Evolutionary conservation across 2,888 invertebrate genomes (phyloP).

Genomic region (Dascillus cervinus): DNA sequence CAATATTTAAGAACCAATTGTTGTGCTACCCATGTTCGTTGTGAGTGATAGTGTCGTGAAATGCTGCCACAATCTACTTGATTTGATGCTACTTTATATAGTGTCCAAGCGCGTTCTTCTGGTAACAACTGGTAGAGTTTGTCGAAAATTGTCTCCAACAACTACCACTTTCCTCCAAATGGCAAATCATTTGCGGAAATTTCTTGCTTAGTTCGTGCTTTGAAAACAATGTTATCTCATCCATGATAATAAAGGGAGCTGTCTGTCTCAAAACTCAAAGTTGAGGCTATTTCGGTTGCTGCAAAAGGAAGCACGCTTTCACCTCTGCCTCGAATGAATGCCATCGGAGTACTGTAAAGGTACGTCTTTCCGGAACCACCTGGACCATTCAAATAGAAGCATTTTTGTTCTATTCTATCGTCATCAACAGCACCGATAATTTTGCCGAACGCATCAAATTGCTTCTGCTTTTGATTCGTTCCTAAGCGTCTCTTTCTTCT

Average conservation of each 20-base stretch:
- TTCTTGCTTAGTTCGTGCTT: too few species aligned
- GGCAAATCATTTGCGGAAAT: too few species aligned
- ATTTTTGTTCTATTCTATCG: not conserved
- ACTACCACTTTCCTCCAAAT: constrained; percentile 14
- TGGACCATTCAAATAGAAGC: constrained; percentile 27
- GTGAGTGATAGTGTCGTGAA: too few species aligned
- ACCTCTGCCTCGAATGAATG: constrained; percentile 11
- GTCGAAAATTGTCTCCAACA: constrained; percentile 19
- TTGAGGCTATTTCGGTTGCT: constrained; percentile 31
- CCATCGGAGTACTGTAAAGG: constrained; percentile 25
- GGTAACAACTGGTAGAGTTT: too few species aligned
- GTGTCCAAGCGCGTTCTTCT: too few species aligned
- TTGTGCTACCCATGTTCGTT: too few species aligned
- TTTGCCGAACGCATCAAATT: not conserved
- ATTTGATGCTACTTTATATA: too few species aligned
- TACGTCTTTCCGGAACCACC: constrained; percentile 40
- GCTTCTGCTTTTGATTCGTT: not conserved
- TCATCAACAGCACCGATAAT: constrained; percentile 3
- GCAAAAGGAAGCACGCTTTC: constrained; percentile 21
- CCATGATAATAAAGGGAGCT: constrained; percentile 14
- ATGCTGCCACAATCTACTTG: too few species aligned
- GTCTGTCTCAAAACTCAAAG: constrained; percentile 15
- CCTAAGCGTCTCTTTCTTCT: not conserved
- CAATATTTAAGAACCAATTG: too few species aligned
- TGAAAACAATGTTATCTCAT: too few species aligned